phyloP scores from a whole-genome alignment of 2,113 vertebrate genomes.

The Mus spicilegus region DNA sequence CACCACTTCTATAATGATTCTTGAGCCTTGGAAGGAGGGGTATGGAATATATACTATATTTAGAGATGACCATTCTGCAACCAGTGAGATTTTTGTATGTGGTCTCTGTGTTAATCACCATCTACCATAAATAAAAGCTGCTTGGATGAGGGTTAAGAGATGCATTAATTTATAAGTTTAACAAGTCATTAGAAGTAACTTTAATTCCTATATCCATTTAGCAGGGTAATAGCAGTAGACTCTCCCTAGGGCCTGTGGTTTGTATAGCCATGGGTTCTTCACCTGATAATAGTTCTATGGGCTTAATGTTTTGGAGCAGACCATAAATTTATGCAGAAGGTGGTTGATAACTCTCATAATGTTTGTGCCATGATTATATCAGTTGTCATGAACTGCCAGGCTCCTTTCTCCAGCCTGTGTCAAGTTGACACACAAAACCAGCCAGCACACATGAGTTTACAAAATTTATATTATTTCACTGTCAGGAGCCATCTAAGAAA shows the following conservation, averaged over 20 bases:
- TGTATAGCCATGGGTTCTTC: background rate
- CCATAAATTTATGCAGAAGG: background rate
- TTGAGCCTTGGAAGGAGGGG: background rate
- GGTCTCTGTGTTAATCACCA: background rate
- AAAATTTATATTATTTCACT: background rate
- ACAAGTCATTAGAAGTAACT: background rate
- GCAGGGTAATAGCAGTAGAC: background rate
- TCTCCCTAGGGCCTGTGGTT: background rate
- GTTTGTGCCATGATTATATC: background rate
- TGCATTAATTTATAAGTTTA: background rate
- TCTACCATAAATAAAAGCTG: background rate
- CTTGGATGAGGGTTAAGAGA: background rate
- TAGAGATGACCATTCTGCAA: background rate
- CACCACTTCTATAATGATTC: background rate
- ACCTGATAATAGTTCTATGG: background rate
- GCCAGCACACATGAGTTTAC: background rate
- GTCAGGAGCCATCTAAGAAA: too few species aligned
- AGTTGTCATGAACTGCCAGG: background rate
- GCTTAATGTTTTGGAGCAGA: background rate
- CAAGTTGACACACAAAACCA: too few species aligned
- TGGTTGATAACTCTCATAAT: background rate
- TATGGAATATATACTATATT: background rate
- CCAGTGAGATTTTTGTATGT: background rate
- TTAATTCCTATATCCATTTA: background rate
- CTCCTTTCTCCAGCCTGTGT: too few species aligned